Conservation (phyloP, 2,888 invertebrate species). For the Galerucella nymphaeae region DNA sequence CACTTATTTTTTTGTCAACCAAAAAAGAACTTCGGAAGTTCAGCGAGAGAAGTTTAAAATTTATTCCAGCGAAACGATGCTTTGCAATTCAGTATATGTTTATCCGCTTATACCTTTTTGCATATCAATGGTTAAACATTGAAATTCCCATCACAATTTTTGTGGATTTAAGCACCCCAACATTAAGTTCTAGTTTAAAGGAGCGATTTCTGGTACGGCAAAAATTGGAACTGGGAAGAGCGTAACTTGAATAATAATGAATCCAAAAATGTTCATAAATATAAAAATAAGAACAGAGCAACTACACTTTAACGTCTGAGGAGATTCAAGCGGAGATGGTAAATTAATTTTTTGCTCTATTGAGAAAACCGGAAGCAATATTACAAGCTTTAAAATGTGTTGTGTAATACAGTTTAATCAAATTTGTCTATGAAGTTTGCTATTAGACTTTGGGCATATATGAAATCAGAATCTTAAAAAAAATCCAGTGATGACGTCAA, state of each 20-base stretch:
- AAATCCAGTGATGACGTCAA: no score
- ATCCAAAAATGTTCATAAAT: slow-evolving; percentile 9
- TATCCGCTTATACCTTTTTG: slow-evolving; percentile 33
- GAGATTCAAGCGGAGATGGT: neutral
- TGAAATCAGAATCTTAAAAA: no score
- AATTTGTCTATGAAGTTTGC: no score
- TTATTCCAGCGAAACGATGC: slow-evolving; percentile 15
- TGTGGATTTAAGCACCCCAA: slow-evolving; percentile 26
- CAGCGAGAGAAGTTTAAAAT: slow-evolving; percentile 15
- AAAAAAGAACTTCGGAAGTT: slow-evolving; percentile 15
- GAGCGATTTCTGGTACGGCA: slow-evolving; percentile 32
- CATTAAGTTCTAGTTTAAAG: slow-evolving; percentile 32
- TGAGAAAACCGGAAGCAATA: neutral
- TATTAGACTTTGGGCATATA: no score
- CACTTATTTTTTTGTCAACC: slow-evolving; percentile 18
- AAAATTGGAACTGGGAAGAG: slow-evolving; percentile 26
- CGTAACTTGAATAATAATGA: slow-evolving; percentile 28
- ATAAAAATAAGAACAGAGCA: neutral
- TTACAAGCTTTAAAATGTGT: neutral
- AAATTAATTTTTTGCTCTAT: neutral
- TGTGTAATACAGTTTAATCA: neutral
- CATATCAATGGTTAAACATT: slow-evolving; percentile 30
- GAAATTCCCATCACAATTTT: slow-evolving; percentile 32
- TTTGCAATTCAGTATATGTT: slow-evolving; percentile 33
- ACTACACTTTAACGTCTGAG: neutral